Evolutionary conservation across 1,140 invertebrate genomes (phyloP).

Genomic region (Trissolcus basalis): DNA sequence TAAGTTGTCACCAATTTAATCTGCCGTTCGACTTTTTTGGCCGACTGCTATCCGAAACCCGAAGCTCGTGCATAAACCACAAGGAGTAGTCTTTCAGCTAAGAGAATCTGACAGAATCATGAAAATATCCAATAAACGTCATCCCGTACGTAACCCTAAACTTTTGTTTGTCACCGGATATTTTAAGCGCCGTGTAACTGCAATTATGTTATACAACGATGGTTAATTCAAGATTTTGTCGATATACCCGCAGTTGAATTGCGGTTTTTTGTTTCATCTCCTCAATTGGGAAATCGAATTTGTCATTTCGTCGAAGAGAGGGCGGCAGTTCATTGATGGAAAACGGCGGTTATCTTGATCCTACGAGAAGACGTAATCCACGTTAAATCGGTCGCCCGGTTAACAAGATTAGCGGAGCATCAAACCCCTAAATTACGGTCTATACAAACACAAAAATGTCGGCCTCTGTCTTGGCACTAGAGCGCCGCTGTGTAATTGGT

Average conservation of each 20-base stretch:
- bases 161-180: slow-evolving; percentile 10
- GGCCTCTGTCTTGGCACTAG: slow-evolving; percentile 47
- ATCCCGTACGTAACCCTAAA: slow-evolving; percentile 25
- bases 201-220: too few relatives aligned
- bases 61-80: slow-evolving; percentile 22
- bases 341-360: slow-evolving; percentile 30
- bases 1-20: slow-evolving; percentile 24
- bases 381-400: slow-evolving; percentile 54
- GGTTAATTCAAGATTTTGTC: not conserved
- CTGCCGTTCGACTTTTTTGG: slow-evolving; percentile 4
- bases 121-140: slow-evolving; percentile 32
- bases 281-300: too few relatives aligned
- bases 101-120: slow-evolving; percentile 31
- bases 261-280: too few relatives aligned
- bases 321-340: slow-evolving; percentile 35
- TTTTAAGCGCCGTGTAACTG: slow-evolving; percentile 22
- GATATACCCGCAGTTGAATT: not conserved
- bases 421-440: slow-evolving; percentile 52
- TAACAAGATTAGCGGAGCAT: slow-evolving; percentile 57
- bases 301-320: slow-evolving; percentile 38
- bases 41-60: slow-evolving; percentile 16
- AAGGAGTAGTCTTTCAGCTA: slow-evolving; percentile 16
- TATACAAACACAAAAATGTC: slow-evolving; percentile 54
- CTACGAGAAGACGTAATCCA: slow-evolving; percentile 47
- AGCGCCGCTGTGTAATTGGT: slow-evolving; percentile 61